These are phyloP conservation scores for Scaptomyza hsui DNA, from an alignment of 1,140 invertebrate species.

Conservation along the genomic window DNA sequence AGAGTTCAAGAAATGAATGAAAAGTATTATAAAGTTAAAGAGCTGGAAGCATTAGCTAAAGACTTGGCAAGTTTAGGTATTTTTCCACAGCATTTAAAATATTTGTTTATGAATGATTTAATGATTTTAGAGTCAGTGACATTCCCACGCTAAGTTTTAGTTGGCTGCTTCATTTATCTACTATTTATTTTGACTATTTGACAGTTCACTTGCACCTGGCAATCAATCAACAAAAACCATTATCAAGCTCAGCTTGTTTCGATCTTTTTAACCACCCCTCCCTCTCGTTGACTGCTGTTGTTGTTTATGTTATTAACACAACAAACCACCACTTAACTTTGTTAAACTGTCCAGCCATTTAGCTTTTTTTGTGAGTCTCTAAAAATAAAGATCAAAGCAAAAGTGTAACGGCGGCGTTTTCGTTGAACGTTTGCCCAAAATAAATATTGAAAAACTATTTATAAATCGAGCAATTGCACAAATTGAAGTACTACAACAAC, in stretches of 20 bases:
- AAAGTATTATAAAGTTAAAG: slow-evolving; percentile 17
- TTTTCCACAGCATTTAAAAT: background rate
- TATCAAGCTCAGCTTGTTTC: slow-evolving; percentile 28
- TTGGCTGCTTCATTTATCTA: slow-evolving; percentile 19
- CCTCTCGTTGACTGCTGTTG: slow-evolving; percentile 4
- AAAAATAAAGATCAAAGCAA: slow-evolving; percentile 69
- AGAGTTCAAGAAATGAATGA: slow-evolving; percentile 23
- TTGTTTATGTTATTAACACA: slow-evolving; percentile 67
- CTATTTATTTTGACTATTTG: slow-evolving; percentile 26
- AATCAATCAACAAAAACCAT: slow-evolving; percentile 41
- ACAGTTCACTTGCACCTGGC: slow-evolving; percentile 43
- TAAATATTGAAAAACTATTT: slow-evolving; percentile 74
- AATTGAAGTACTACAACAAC: slow-evolving; percentile 46
- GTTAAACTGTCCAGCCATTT: slow-evolving; percentile 61
- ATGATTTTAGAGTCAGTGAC: background rate
- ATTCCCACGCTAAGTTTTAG: slow-evolving; percentile 10
- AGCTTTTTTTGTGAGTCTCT: slow-evolving; percentile 27
- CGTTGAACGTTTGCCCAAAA: slow-evolving; percentile 49
- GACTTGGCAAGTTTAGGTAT: background rate
- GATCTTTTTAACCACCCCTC: background rate
- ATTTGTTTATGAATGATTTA: background rate
- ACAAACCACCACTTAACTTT: slow-evolving; percentile 70
- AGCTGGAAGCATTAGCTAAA: too few species aligned
- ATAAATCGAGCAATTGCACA: slow-evolving; percentile 54
- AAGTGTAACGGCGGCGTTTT: slow-evolving; percentile 10